Evolutionary conservation across 2,888 invertebrate genomes (phyloP).

Genomic region (Axea sp.): DNA sequence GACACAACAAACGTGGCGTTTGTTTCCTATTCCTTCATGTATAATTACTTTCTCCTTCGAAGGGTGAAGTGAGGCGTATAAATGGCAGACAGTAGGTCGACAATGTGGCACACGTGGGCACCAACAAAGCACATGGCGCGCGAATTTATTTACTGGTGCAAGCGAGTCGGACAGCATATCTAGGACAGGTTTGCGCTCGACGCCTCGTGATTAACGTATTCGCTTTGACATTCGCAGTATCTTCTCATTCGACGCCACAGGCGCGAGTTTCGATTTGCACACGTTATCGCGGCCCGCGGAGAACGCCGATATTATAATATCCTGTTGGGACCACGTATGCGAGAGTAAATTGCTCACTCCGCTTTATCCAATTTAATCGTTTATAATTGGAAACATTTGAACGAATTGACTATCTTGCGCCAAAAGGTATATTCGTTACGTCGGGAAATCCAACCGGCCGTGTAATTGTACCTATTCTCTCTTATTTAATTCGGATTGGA

Average conservation of each 20-base stretch:
- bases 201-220: constrained; percentile 64
- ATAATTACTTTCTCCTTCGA: constrained; percentile 45
- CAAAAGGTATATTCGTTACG: constrained; percentile 31
- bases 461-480: constrained; percentile 39
- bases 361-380: constrained; percentile 40
- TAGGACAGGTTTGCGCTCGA: constrained; percentile 61
- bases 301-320: constrained; percentile 26
- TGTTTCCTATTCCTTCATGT: constrained; percentile 22
- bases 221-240: constrained; percentile 62
- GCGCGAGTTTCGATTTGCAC: constrained; percentile 19
- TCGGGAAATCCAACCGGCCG: constrained; percentile 26
- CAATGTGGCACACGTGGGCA: constrained; percentile 35
- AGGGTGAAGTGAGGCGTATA: constrained; percentile 23
- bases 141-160: constrained; percentile 26
- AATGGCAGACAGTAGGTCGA: constrained; percentile 33
- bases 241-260: constrained; percentile 25
- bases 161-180: constrained; percentile 33
- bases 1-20: constrained; percentile 27
- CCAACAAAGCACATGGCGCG: constrained; percentile 31
- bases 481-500: constrained; percentile 26
- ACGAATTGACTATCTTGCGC: constrained; percentile 24
- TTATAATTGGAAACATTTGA: constrained; percentile 42
- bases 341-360: constrained; percentile 25
- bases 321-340: constrained; percentile 3
- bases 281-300: constrained; percentile 10